These are phyloP conservation scores for Rhizoglyphus robini DNA, from an alignment of 1,140 invertebrate genomes.

Conservation along the genomic window DNA sequence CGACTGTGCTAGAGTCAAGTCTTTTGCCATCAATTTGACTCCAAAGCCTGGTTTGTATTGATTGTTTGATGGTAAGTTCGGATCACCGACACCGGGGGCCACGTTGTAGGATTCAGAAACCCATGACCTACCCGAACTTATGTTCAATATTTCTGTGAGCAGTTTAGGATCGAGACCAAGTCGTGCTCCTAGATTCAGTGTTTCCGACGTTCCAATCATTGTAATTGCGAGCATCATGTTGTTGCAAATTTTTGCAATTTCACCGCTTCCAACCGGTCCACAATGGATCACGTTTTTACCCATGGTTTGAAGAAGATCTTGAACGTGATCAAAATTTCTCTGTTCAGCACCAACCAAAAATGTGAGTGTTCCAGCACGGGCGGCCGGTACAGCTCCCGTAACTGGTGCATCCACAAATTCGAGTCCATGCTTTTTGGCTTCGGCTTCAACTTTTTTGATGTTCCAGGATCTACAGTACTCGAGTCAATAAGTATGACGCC, in stretches of 20 bases:
- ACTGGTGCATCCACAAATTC: slow-evolving; percentile 91
- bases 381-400: slow-evolving; percentile 55
- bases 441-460: slow-evolving; percentile 54
- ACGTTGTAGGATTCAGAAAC: slow-evolving; percentile 91
- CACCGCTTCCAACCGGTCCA: slow-evolving; percentile 73
- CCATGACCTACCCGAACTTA: slow-evolving; percentile 88
- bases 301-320: slow-evolving; percentile 64
- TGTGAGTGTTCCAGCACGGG: slow-evolving; percentile 73
- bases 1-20: slow-evolving; percentile 72
- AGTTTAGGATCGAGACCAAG: slow-evolving; percentile 79
- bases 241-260: slow-evolving; percentile 93
- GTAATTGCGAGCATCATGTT: slow-evolving; percentile 84
- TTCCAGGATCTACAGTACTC: slow-evolving; percentile 81
- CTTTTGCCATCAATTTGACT: slow-evolving; percentile 81
- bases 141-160: slow-evolving; percentile 77
- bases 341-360: slow-evolving; percentile 85
- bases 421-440: slow-evolving; percentile 49
- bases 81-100: slow-evolving; percentile 67
- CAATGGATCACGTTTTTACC: slow-evolving; percentile 83
- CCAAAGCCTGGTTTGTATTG: slow-evolving; percentile 86
- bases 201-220: slow-evolving; percentile 80
- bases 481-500: too few relatives aligned
- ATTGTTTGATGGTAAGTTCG: slow-evolving; percentile 68
- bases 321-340: slow-evolving; percentile 50
- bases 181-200: slow-evolving; percentile 80